These are phyloP conservation scores for Psittacula echo DNA, from an alignment of 2,797 vertebrate genomes.

Conservation along the genomic window DNA sequence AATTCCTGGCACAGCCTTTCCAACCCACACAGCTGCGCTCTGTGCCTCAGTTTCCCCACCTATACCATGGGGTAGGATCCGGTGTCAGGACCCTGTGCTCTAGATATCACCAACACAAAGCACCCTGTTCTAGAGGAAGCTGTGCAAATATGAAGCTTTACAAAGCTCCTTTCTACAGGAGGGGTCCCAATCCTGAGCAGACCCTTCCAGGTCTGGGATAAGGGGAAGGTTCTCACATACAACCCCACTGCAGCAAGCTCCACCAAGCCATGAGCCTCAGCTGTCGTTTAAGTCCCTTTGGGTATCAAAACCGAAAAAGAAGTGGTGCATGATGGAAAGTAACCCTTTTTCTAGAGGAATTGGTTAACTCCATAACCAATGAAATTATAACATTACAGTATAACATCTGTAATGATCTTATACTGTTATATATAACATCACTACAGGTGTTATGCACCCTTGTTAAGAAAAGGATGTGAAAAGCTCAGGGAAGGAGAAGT, in stretches of 20 bases:
- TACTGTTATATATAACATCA: too few relatives aligned
- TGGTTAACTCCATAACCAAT: neutral
- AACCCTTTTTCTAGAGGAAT: neutral
- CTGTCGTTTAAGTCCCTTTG: neutral
- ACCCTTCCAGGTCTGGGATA: neutral
- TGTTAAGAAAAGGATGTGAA: conserved; percentile 50
- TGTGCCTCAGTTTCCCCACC: neutral
- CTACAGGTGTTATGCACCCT: neutral
- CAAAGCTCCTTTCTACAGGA: neutral
- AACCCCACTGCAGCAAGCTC: neutral
- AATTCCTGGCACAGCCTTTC: neutral
- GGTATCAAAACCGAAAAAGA: neutral
- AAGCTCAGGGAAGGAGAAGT: neutral
- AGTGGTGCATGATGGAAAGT: neutral
- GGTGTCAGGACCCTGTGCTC: neutral
- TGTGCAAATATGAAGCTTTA: neutral
- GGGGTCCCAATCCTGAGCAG: neutral
- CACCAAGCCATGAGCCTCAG: neutral
- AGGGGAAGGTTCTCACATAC: neutral
- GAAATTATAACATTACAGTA: too few relatives aligned
- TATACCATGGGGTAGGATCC: neutral
- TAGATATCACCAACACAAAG: neutral
- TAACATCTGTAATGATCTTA: too few relatives aligned
- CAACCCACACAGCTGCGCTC: neutral
- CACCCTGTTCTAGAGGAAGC: neutral